Base-by-base conservation (phyloP, 2,888 invertebrate species). In the Pristionchus exspectatus region DNA sequence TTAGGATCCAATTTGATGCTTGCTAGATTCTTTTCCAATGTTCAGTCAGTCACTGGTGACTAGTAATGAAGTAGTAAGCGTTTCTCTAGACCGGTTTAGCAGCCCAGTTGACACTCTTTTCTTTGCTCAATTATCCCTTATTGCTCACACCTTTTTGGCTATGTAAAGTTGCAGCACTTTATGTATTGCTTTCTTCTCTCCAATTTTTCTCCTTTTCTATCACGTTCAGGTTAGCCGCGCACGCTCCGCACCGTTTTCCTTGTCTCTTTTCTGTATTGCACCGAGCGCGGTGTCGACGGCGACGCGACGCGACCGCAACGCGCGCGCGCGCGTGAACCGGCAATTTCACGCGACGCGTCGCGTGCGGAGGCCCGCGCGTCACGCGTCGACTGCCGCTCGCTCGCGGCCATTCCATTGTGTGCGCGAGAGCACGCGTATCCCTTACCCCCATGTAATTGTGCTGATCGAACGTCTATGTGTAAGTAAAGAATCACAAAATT, bases 81-180 rank as follows among this genome's bases (percentile, higher is more conserved):
- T 59, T 85, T 33, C 12, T 85, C 84, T 59, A 85, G 59, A 85
- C 84, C 84, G 84, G 84, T 85, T 59, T 85, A 85, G 84, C 59
- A 54, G 56, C 59, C 84, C 56, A 59, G 27, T 21, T 85, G 84
- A 85, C 84, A 54, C 44, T 38, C 38, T 50, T 50, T 9, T 9
- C 44, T 10, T 50, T 50, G 44, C 44, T 38, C 38, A 21, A 30
- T 84, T 85, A 59, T 30, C 33, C 16, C 24, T 4, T 85, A 18
- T 18, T 69, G 50, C 87, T 87, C 87, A 87, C 44, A 50, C 44
- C 44, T 44, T 44, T 54, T 44, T 21, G 24, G 86, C 24, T 87
- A 87, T 87, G 87, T 87, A 87, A 87, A 87, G 87, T 87, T 87
- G 50, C 87, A 87, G 44, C 54, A 87, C 87, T 87, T 87, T 87